Evolutionary conservation across 2,888 invertebrate species (phyloP).

Genomic region (Epiblema foenella): DNA sequence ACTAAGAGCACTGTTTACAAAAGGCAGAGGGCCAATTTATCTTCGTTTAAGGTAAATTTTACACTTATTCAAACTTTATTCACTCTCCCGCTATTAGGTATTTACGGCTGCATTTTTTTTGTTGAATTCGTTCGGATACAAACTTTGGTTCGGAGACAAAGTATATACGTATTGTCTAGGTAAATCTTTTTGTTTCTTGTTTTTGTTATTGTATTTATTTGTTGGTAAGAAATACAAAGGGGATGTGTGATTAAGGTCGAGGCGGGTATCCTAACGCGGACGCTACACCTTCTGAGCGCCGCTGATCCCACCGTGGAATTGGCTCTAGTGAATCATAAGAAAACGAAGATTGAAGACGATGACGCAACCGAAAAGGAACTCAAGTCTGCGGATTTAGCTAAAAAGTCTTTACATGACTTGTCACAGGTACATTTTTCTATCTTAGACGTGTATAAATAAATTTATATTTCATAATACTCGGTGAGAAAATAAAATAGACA

Average conservation of each 20-base stretch:
- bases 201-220: too few relatives aligned
- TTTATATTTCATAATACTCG: too few relatives aligned
- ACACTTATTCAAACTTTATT: background rate
- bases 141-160: background rate
- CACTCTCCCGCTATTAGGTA: background rate
- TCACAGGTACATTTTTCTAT: constrained; percentile 68
- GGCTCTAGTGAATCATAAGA: constrained; percentile 80
- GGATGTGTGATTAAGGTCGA: constrained; percentile 84
- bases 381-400: constrained; percentile 69
- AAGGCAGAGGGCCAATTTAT: constrained; percentile 90
- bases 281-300: constrained; percentile 89
- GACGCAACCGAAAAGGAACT: constrained; percentile 83
- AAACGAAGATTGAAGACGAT: constrained; percentile 80
- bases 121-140: background rate
- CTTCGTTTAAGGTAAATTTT: constrained; percentile 85
- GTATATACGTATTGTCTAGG: too few relatives aligned
- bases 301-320: constrained; percentile 82
- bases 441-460: background rate
- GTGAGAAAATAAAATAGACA: too few relatives aligned
- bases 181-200: too few relatives aligned
- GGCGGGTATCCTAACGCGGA: constrained; percentile 89
- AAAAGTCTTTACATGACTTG: constrained; percentile 77
- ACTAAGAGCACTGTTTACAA: constrained; percentile 93
- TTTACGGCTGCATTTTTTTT: too few relatives aligned
- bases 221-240: too few relatives aligned